These are phyloP conservation scores for Tragulus kanchil DNA, from an alignment of 2,113 vertebrate species.

Conservation along the genomic window DNA sequence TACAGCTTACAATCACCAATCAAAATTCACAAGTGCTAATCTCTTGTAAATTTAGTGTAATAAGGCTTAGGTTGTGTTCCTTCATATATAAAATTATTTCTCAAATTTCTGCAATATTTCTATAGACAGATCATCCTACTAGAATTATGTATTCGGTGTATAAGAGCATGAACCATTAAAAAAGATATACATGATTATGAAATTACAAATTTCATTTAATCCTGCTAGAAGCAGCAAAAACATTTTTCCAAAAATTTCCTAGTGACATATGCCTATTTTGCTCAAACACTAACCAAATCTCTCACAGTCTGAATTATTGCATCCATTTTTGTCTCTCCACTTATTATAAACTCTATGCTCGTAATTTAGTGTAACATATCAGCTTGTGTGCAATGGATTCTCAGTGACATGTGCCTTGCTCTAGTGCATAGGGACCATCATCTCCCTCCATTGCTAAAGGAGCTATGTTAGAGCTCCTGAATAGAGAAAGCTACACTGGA, in stretches of 20 bases:
- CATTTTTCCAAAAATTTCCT: too few species aligned
- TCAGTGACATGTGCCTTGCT: background rate
- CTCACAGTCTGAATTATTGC: slow-evolving; percentile 37
- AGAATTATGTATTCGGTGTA: slow-evolving; percentile 66
- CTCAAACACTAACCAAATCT: slow-evolving; percentile 59
- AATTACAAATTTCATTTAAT: slow-evolving; percentile 43
- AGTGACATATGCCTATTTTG: too few species aligned
- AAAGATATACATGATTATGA: background rate
- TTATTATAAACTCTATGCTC: slow-evolving; percentile 38
- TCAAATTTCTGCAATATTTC: slow-evolving; percentile 17
- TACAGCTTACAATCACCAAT: slow-evolving; percentile 4
- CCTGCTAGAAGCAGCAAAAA: slow-evolving; percentile 19
- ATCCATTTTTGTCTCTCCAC: slow-evolving; percentile 59
- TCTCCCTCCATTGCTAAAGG: slow-evolving; percentile 23
- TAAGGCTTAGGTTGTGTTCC: slow-evolving; percentile 54
- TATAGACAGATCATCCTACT: slow-evolving; percentile 51
- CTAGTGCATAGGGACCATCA: slow-evolving; percentile 33
- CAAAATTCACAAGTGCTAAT: slow-evolving; percentile 47
- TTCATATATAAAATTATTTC: slow-evolving; percentile 56
- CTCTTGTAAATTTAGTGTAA: slow-evolving; percentile 38
- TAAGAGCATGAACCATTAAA: slow-evolving; percentile 59
- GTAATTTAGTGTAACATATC: slow-evolving; percentile 53
- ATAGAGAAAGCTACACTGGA: slow-evolving; percentile 64
- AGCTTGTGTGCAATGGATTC: slow-evolving; percentile 47
- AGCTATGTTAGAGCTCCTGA: background rate